These are phyloP conservation scores for Hedychridium roseum DNA, from an alignment of 2,888 invertebrate species.

Conservation along the genomic window DNA sequence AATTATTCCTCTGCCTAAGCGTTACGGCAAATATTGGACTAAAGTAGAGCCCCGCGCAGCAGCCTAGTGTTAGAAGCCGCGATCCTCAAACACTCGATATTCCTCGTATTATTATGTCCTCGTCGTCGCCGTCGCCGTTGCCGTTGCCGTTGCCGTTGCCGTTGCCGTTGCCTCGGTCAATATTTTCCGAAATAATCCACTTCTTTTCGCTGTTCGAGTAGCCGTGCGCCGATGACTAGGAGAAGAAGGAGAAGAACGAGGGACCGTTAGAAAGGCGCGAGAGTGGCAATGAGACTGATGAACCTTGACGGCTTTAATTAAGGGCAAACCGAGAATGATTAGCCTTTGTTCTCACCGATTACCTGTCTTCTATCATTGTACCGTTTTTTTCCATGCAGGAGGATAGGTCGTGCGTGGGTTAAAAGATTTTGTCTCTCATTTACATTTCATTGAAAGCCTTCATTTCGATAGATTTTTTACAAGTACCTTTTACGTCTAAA, in stretches of 20 bases:
- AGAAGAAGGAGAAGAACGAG: too few relatives aligned
- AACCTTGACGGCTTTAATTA: conserved; percentile 14
- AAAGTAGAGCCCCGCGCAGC: conserved; percentile 10
- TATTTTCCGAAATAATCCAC: not conserved
- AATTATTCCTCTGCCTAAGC: not conserved
- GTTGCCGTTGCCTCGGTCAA: conserved; percentile 2
- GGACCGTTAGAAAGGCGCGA: conserved; percentile 9
- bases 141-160: conserved; percentile 2
- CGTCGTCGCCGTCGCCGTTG: conserved; percentile 1
- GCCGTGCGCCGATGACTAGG: conserved; percentile 10
- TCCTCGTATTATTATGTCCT: conserved; percentile 14
- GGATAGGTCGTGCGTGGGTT: too few relatives aligned
- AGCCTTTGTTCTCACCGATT: conserved; percentile 1
- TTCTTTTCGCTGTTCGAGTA: conserved; percentile 13
- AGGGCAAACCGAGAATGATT: conserved; percentile 13
- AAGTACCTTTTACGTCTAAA: conserved; percentile 16
- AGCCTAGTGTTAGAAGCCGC: too few relatives aligned
- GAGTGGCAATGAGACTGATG: conserved; percentile 11
- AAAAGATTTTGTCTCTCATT: too few relatives aligned
- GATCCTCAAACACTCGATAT: too few relatives aligned
- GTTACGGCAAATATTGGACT: conserved; percentile 8
- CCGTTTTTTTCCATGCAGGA: conserved; percentile 8
- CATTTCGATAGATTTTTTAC: conserved; percentile 4
- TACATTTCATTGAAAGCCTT: conserved; percentile 8
- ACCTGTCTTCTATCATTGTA: conserved; percentile 9